phyloP scores from a whole-genome alignment of 2,797 vertebrate genomes.

The Nannoperca australis region DNA sequence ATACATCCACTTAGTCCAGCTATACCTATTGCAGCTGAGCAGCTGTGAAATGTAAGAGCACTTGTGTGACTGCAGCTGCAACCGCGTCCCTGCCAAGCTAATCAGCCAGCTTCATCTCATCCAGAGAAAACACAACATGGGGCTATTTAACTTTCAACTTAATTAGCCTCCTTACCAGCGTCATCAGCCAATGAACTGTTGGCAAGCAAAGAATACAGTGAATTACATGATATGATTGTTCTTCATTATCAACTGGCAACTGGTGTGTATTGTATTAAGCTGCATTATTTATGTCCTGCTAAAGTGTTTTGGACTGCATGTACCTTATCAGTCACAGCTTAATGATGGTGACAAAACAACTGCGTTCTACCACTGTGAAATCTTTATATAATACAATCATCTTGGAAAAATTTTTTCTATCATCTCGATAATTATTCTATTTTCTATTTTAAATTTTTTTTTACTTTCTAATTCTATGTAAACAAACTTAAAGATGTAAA shows the following conservation, averaged over 20 bases:
- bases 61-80: conserved; percentile 23
- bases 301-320: background rate
- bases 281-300: background rate
- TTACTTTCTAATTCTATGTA: background rate
- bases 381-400: background rate
- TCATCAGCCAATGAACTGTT: conserved; percentile 16
- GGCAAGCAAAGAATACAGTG: background rate
- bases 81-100: conserved; percentile 6
- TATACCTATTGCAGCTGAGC: background rate
- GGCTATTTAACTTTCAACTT: background rate
- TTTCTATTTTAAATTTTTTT: too few species aligned
- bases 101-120: conserved; percentile 12
- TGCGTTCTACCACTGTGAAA: background rate
- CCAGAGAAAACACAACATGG: conserved; percentile 9
- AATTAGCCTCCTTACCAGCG: background rate
- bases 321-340: background rate
- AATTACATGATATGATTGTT: background rate
- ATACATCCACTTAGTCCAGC: background rate
- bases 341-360: background rate
- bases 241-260: background rate
- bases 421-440: background rate
- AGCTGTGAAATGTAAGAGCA: background rate
- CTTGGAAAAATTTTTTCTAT: background rate
- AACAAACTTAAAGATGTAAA: background rate
- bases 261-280: background rate